A percentile compares a stretch with the other conserved stretches of the same genome.
Conservation (phyloP, 2,888 invertebrate genomes). For the Drosophila pullipes region DNA sequence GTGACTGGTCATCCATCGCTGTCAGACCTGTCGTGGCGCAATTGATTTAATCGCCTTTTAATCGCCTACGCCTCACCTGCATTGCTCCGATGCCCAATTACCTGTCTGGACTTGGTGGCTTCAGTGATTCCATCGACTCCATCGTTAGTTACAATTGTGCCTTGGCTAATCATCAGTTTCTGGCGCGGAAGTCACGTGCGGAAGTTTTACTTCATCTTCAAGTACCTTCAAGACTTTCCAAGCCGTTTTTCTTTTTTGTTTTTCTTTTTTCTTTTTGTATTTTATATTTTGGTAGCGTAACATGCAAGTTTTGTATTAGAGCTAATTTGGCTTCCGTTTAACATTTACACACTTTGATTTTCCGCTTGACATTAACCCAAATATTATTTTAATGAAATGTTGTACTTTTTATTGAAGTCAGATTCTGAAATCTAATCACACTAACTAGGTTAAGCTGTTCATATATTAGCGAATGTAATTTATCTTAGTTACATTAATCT, state of each 20-base stretch:
- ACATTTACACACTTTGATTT: conserved; percentile 56
- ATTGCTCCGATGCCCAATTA: conserved; percentile 63
- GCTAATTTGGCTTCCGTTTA: conserved; percentile 66
- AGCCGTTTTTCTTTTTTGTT: conserved; percentile 16
- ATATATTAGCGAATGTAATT: background rate
- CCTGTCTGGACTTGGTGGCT: conserved; percentile 33
- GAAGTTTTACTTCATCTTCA: conserved; percentile 64
- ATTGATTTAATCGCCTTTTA: conserved; percentile 79
- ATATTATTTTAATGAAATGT: conserved; percentile 9
- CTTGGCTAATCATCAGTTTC: conserved; percentile 48
- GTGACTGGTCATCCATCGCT: conserved; percentile 55
- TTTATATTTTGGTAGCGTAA: conserved; percentile 1
- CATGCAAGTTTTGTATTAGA: conserved; percentile 75
- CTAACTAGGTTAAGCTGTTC: conserved; percentile 13
- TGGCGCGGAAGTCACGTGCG: conserved; percentile 77
- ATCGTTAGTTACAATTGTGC: conserved; percentile 45
- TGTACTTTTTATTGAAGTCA: background rate
- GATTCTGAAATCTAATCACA: background rate
- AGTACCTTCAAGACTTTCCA: conserved; percentile 46
- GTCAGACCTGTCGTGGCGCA: conserved; percentile 54
- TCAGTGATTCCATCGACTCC: conserved; percentile 30
- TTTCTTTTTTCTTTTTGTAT: background rate
- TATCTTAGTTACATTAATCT: background rate
- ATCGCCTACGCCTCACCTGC: conserved; percentile 73
- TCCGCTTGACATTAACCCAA: conserved; percentile 60